A percentile compares a stretch with the other conserved stretches of the same genome.
Conservation (phyloP, 2,888 invertebrate species). For the Drosophila barbarae region DNA sequence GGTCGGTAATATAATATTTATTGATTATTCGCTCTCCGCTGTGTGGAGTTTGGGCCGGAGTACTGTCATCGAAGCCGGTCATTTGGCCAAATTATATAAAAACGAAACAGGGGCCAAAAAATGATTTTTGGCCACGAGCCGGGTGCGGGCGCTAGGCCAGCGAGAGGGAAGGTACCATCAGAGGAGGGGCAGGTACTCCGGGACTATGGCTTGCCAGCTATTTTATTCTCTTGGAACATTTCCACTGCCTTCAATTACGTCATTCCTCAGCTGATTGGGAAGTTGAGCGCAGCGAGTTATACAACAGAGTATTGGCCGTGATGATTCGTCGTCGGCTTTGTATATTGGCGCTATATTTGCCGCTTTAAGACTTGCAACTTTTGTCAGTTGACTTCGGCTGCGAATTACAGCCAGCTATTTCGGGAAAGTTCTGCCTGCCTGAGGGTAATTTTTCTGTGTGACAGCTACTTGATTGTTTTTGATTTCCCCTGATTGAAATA, state of each 20-base stretch:
- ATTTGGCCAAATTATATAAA: slow-evolving; percentile 50
- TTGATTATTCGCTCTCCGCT: slow-evolving; percentile 61
- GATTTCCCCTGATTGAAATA: slow-evolving; percentile 1
- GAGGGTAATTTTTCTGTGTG: slow-evolving; percentile 17
- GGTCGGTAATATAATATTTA: slow-evolving; percentile 61
- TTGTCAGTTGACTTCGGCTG: slow-evolving; percentile 9
- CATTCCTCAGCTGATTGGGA: slow-evolving; percentile 79
- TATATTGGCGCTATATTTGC: slow-evolving; percentile 4
- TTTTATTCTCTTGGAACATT: slow-evolving; percentile 19
- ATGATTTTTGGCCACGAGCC: slow-evolving; percentile 5
- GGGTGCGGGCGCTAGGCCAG: not conserved
- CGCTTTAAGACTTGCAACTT: slow-evolving; percentile 14
- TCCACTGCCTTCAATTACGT: slow-evolving; percentile 77
- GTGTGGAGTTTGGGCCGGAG: slow-evolving; percentile 44
- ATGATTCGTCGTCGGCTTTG: slow-evolving; percentile 7
- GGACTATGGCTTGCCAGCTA: slow-evolving; percentile 1
- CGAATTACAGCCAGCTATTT: slow-evolving; percentile 10
- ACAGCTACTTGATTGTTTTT: slow-evolving; percentile 15
- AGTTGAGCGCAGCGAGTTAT: slow-evolving; percentile 47
- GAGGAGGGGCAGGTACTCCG: not conserved
- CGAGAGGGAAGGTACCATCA: not conserved
- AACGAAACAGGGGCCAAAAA: slow-evolving; percentile 13
- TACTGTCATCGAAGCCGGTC: slow-evolving; percentile 24
- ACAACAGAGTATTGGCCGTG: slow-evolving; percentile 53
- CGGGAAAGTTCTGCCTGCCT: not conserved